Percentiles rank a stretch among this genome's conserved stretches.
Evolutionary conservation across 2,113 vertebrate genomes (phyloP).

Genomic region (Eidolon helvum): DNA sequence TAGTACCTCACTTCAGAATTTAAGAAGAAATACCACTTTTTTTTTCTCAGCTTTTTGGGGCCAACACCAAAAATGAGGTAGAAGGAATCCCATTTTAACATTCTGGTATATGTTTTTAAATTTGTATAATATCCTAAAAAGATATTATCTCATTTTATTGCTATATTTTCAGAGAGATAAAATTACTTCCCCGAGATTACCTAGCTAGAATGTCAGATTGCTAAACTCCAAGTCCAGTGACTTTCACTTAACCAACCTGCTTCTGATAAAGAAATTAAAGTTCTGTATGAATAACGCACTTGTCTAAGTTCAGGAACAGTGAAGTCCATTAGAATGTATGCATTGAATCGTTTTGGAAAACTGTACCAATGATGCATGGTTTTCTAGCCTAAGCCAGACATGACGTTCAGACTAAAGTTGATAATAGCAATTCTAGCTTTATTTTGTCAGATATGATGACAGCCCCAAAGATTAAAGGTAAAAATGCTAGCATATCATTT

Average conservation of each 20-base stretch:
- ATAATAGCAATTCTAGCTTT: neutral
- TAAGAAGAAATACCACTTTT: neutral
- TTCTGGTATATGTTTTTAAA: neutral
- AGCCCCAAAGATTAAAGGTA: neutral
- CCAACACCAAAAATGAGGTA: neutral
- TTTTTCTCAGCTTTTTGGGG: neutral
- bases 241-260: neutral
- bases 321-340: neutral
- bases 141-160: neutral
- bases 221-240: neutral
- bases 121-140: neutral
- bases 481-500: neutral
- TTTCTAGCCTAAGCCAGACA: neutral
- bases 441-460: neutral
- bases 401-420: neutral
- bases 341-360: neutral
- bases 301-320: neutral
- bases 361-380: neutral
- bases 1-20: neutral
- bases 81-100: slow-evolving; percentile 1
- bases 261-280: slow-evolving; percentile 19
- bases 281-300: neutral
- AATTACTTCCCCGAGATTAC: neutral
- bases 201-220: neutral
- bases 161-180: neutral